phyloP scores from a whole-genome alignment of 2,113 vertebrate species.

The Prietella phreatophila region DNA sequence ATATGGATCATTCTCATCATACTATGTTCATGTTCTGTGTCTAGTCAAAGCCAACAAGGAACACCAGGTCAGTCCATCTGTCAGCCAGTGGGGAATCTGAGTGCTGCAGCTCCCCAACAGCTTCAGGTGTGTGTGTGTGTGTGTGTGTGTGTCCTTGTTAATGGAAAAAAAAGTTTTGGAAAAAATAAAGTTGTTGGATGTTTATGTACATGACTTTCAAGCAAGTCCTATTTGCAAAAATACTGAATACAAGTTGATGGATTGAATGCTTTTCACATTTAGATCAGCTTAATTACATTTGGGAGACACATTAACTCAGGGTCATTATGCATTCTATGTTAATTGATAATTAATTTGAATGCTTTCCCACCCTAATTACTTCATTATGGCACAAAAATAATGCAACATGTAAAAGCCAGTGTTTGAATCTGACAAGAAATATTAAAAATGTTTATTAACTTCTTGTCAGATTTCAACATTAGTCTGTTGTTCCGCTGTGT shows the following conservation, averaged over 20 bases:
- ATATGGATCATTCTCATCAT: slow-evolving; percentile 25
- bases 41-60: slow-evolving; percentile 16
- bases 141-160: not conserved
- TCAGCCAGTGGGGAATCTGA: slow-evolving; percentile 43
- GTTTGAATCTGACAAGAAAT: not conserved
- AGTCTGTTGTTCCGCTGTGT: not conserved
- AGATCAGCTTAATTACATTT: slow-evolving; percentile 23
- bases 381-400: slow-evolving; percentile 20
- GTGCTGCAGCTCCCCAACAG: slow-evolving; percentile 18
- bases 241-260: not conserved
- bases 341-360: slow-evolving; percentile 21
- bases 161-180: not conserved
- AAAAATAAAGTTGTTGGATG: not conserved
- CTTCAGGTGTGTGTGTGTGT: slow-evolving; percentile 4
- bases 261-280: not conserved
- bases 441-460: not conserved
- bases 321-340: slow-evolving; percentile 16
- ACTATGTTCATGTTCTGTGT: slow-evolving; percentile 1
- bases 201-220: not conserved
- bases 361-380: slow-evolving; percentile 3
- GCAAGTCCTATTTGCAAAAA: not conserved
- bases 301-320: slow-evolving; percentile 26
- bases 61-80: slow-evolving; percentile 47
- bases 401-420: not conserved
- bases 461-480: not conserved